These are phyloP conservation scores for Rhynchophorus ferrugineus DNA, from an alignment of 1,140 invertebrate species.

Conservation along the genomic window DNA sequence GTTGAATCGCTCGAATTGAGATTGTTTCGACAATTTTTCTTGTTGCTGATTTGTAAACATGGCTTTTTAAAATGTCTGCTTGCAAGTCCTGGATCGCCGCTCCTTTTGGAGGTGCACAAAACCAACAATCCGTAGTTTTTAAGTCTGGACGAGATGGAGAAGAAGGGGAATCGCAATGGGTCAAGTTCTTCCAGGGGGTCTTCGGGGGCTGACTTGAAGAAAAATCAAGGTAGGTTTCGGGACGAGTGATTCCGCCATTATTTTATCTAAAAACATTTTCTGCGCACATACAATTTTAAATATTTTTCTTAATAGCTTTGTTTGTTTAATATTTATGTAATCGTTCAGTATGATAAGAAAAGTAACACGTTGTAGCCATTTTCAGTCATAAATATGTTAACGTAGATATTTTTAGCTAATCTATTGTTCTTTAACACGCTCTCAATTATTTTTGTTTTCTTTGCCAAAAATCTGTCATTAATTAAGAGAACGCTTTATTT, in stretches of 20 bases:
- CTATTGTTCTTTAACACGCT: too few relatives aligned
- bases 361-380: too few relatives aligned
- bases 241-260: too few relatives aligned
- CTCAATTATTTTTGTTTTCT: too few relatives aligned
- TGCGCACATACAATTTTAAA: constrained; percentile 12
- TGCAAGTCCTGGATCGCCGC: constrained; percentile 55
- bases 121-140: constrained; percentile 39
- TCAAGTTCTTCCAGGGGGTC: constrained; percentile 51
- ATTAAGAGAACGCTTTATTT: too few relatives aligned
- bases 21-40: constrained; percentile 42
- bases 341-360: neutral
- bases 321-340: neutral
- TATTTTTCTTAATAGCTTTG: neutral
- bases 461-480: too few relatives aligned
- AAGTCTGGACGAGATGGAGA: constrained; percentile 53
- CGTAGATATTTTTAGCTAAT: too few relatives aligned
- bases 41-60: constrained; percentile 57
- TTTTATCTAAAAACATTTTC: too few relatives aligned
- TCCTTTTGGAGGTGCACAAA: constrained; percentile 61
- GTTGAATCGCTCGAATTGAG: neutral
- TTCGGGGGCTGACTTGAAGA: constrained; percentile 58
- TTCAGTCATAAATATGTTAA: too few relatives aligned
- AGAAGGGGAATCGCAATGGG: constrained; percentile 61
- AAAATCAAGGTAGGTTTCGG: constrained; percentile 53
- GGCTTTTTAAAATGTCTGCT: constrained; percentile 74